Conservation (phyloP, 1,140 invertebrate genomes). For the Drosophila ohnishii region DNA sequence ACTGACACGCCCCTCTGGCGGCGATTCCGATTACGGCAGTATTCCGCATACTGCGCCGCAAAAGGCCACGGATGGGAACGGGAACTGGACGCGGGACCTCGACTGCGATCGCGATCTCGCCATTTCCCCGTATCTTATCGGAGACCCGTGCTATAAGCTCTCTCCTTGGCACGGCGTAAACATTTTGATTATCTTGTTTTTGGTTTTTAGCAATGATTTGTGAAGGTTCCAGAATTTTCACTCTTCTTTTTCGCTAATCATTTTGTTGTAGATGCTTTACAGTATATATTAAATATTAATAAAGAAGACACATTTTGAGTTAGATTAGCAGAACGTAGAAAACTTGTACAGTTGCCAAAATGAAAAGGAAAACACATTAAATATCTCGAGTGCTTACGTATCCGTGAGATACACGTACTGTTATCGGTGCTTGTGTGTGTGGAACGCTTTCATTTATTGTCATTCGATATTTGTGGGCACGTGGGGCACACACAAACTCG, state of each 20-base stretch:
- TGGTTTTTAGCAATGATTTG: constrained; percentile 43
- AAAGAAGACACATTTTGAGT: constrained; percentile 21
- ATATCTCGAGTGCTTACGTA: constrained; percentile 30
- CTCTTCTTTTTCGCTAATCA: constrained; percentile 27
- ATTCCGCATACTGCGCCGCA: constrained; percentile 14
- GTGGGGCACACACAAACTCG: constrained; percentile 25
- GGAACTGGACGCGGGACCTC: constrained; percentile 9
- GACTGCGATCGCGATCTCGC: constrained; percentile 20
- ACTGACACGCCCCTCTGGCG: constrained; percentile 56
- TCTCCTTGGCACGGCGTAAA: constrained; percentile 35
- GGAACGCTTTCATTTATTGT: constrained; percentile 44
- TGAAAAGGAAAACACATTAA: constrained; percentile 36
- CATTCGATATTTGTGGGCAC: constrained; percentile 41
- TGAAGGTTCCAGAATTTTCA: constrained; percentile 58
- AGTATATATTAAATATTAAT: constrained; percentile 31
- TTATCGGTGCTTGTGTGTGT: not conserved
- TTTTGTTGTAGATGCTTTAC: constrained; percentile 29
- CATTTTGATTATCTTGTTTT: constrained; percentile 58
- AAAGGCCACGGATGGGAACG: constrained; percentile 26
- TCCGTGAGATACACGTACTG: constrained; percentile 22
- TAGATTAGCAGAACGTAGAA: constrained; percentile 53
- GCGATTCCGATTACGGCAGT: constrained; percentile 6
- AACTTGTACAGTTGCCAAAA: constrained; percentile 74
- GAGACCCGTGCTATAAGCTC: constrained; percentile 27
- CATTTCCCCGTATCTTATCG: constrained; percentile 45